These are phyloP conservation scores for Oryzias sinensis DNA, from an alignment of 2,797 vertebrate species.

Conservation along the genomic window DNA sequence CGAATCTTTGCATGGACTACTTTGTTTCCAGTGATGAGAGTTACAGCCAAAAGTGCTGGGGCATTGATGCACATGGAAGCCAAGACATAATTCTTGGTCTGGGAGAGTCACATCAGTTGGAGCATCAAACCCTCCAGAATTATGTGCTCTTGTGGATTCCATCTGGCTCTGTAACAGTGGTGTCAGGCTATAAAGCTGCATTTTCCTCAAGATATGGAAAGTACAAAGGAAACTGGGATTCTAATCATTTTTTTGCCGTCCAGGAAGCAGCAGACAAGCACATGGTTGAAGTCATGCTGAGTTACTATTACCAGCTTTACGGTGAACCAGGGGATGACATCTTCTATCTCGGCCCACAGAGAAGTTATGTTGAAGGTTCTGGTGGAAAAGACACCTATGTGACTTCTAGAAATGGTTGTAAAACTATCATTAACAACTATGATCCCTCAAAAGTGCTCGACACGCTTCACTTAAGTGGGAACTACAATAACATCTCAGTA, in stretches of 20 bases:
- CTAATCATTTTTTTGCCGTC: slow-evolving; percentile 54
- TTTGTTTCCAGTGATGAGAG: slow-evolving; percentile 40
- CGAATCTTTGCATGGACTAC: slow-evolving; percentile 46
- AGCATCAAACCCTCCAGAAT: not conserved
- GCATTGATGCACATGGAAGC: slow-evolving; percentile 20
- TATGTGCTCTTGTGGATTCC: slow-evolving; percentile 25
- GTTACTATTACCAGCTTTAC: slow-evolving; percentile 54
- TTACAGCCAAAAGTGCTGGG: slow-evolving; percentile 8
- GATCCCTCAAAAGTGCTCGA: slow-evolving; percentile 36
- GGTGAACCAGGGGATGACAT: slow-evolving; percentile 56
- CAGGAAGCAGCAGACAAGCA: slow-evolving; percentile 26
- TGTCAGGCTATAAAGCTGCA: slow-evolving; percentile 1
- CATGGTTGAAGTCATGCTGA: slow-evolving; percentile 43
- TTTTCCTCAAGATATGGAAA: slow-evolving; percentile 34
- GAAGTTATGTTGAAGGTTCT: slow-evolving; percentile 52
- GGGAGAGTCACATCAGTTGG: slow-evolving; percentile 44
- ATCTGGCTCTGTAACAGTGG: slow-evolving; percentile 21
- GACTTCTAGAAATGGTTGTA: slow-evolving; percentile 49
- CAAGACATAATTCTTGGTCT: slow-evolving; percentile 57
- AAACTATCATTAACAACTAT: slow-evolving; percentile 51
- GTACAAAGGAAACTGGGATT: slow-evolving; percentile 48
- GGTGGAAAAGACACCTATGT: slow-evolving; percentile 55
- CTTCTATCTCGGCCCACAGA: slow-evolving; percentile 62
- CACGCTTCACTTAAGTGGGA: slow-evolving; percentile 23
- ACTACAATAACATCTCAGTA: slow-evolving; percentile 51